These are phyloP conservation scores for Sphaerodactylus townsendi DNA, from an alignment of 2,113 vertebrate genomes.

Conservation along the genomic window DNA sequence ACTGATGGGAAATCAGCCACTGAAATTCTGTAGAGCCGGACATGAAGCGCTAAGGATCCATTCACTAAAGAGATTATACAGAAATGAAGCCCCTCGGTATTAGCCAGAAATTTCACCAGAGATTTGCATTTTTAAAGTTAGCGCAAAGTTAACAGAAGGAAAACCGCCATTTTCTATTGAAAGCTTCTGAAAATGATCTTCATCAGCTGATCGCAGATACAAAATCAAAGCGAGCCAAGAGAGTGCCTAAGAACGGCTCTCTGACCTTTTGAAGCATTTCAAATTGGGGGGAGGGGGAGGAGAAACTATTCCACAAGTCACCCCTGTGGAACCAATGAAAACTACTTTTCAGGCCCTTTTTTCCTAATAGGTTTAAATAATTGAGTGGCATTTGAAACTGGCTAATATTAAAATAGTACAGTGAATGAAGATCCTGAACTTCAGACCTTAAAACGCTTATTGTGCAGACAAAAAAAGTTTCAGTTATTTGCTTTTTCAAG, in stretches of 20 bases:
- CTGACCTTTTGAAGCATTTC: neutral
- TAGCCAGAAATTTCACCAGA: neutral
- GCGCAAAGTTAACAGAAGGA: neutral
- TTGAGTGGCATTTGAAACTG: neutral
- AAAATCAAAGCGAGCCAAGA: neutral
- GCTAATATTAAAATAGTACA: neutral
- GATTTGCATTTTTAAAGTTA: neutral
- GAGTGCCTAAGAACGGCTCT: neutral
- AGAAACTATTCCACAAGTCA: neutral
- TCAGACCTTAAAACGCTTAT: neutral
- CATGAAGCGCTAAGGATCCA: neutral
- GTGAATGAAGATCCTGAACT: neutral
- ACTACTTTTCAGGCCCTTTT: neutral
- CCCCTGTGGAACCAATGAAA: neutral
- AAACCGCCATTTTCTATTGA: neutral
- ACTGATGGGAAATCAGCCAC: neutral
- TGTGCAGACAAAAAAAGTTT: neutral
- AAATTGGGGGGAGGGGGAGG: neutral
- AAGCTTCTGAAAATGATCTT: neutral
- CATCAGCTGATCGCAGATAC: neutral
- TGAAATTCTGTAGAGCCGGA: neutral
- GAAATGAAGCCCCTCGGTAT: neutral
- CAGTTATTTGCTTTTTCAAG: neutral
- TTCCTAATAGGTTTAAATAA: neutral
- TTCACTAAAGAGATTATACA: neutral